Evolutionary conservation across 2,888 invertebrate genomes (phyloP).

Genomic region (Cetonia aurata): DNA sequence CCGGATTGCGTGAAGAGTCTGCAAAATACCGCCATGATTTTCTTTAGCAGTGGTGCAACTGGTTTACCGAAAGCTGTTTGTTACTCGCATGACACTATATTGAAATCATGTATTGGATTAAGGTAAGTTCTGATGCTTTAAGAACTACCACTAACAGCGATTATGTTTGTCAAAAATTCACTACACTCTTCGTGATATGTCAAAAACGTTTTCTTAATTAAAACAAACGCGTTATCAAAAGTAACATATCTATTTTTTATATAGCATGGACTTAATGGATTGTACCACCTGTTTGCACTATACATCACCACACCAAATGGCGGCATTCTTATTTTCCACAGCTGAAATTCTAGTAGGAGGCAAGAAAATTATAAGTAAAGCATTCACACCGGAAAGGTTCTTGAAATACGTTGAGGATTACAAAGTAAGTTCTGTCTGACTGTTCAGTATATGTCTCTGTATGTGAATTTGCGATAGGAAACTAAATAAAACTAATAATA

Average conservation of each 20-base stretch:
- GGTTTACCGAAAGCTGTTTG: slow-evolving; percentile 55
- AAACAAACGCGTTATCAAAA: no score
- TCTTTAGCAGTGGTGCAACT: slow-evolving; percentile 56
- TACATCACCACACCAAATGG: background rate
- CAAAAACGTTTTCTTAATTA: no score
- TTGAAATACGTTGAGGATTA: slow-evolving; percentile 28
- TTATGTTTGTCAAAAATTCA: no score
- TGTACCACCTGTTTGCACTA: slow-evolving; percentile 52
- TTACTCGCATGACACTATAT: slow-evolving; percentile 48
- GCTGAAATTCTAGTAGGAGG: slow-evolving; percentile 1
- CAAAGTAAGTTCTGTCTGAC: slow-evolving; percentile 19
- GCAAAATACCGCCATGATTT: slow-evolving; percentile 49
- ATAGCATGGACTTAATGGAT: slow-evolving; percentile 56
- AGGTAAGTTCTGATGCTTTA: background rate
- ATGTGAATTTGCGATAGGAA: no score
- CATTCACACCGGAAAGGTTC: slow-evolving; percentile 14
- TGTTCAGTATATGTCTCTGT: background rate
- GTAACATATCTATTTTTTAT: slow-evolving; percentile 48
- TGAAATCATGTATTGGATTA: slow-evolving; percentile 11
- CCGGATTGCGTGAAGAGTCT: slow-evolving; percentile 41
- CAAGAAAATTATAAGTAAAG: background rate
- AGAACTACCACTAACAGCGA: no score
- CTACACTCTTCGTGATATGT: no score
- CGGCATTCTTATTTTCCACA: slow-evolving; percentile 6
- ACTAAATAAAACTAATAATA: no score